Evolutionary conservation across 2,113 vertebrate genomes (phyloP).

Genomic region (Nycticebus coucang): DNA sequence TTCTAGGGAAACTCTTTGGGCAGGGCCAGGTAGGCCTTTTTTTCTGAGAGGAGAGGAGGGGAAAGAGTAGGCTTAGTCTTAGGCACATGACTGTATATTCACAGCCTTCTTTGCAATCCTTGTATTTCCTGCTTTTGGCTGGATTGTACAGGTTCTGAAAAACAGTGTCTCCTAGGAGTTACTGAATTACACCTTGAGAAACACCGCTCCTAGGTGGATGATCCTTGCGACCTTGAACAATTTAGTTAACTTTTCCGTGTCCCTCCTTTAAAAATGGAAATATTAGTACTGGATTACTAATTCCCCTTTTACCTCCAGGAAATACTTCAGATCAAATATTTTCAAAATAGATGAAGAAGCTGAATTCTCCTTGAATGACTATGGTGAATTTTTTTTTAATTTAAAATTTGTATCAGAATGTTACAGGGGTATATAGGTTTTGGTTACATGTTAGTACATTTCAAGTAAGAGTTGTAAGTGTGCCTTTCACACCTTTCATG

Average conservation of each 20-base stretch:
- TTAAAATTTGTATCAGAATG: too few species aligned
- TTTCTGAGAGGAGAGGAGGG: too few species aligned
- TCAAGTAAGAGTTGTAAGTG: too few species aligned
- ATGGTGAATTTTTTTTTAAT: not conserved
- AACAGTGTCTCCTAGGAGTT: not conserved
- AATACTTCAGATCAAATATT: not conserved
- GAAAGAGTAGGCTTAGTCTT: too few species aligned
- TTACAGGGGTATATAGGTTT: too few species aligned
- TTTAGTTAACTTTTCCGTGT: slow-evolving; percentile 18
- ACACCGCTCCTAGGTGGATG: not conserved
- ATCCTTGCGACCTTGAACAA: slow-evolving; percentile 54
- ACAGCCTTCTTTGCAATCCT: not conserved
- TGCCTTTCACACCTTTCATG: too few species aligned
- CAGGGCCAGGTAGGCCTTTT: too few species aligned
- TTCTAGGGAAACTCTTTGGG: too few species aligned
- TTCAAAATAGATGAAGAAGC: not conserved
- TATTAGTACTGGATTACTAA: not conserved
- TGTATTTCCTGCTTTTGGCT: slow-evolving; percentile 49
- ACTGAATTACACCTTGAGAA: slow-evolving; percentile 11
- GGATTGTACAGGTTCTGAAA: slow-evolving; percentile 38
- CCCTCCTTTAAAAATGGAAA: slow-evolving; percentile 10
- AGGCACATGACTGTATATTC: not conserved
- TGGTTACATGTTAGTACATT: too few species aligned
- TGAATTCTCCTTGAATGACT: not conserved
- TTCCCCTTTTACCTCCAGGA: slow-evolving; percentile 17